These are phyloP conservation scores for Siniperca undulata DNA, from an alignment of 2,797 vertebrate genomes.

Conservation along the genomic window DNA sequence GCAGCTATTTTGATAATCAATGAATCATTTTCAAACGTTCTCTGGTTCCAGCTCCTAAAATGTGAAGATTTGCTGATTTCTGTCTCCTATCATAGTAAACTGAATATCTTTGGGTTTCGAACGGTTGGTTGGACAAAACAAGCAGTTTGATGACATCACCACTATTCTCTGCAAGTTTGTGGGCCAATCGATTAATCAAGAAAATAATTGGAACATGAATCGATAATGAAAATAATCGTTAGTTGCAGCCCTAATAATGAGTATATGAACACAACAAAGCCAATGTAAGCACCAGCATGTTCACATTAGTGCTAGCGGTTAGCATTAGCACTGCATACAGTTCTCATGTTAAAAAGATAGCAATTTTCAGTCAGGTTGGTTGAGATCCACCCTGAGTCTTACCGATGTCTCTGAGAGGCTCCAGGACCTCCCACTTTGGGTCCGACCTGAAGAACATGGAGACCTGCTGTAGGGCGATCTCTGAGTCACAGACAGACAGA, in stretches of 20 bases:
- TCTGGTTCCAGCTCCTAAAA: background rate
- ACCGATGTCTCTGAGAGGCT: conserved; percentile 97
- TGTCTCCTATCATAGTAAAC: background rate
- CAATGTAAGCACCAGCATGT: background rate
- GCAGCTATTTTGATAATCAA: background rate
- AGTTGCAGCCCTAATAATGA: background rate
- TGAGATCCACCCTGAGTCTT: conserved; percentile 50
- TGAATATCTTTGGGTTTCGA: background rate
- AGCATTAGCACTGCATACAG: conserved; percentile 1
- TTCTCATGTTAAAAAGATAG: background rate
- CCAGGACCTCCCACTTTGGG: conserved; percentile 96
- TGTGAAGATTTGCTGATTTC: background rate
- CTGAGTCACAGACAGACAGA: conserved; percentile 75
- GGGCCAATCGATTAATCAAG: background rate
- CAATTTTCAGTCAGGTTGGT: background rate
- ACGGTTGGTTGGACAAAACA: no score
- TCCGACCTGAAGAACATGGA: conserved; percentile 99
- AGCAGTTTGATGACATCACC: background rate
- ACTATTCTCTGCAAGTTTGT: background rate
- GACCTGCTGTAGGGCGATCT: conserved; percentile 97
- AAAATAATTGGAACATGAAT: background rate
- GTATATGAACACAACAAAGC: background rate
- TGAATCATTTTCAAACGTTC: background rate
- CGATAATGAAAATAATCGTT: background rate
- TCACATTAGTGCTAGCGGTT: background rate